Evolutionary conservation across 1,140 invertebrate species (phyloP).

Genomic region (Leptinotarsa texana): DNA sequence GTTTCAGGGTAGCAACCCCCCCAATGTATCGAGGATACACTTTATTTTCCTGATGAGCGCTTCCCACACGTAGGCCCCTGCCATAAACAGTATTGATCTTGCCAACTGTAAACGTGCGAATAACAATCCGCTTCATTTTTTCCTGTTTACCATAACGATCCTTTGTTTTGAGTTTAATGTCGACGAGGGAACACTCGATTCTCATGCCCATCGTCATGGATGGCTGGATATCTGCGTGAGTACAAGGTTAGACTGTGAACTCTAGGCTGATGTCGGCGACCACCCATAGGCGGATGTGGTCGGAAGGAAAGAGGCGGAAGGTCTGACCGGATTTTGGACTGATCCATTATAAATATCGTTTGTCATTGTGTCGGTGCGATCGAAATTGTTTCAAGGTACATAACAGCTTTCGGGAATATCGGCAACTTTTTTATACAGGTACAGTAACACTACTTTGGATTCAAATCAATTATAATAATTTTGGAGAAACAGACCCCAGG

Average conservation of each 20-base stretch:
- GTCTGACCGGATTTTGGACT: background rate
- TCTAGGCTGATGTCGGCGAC: slow-evolving; percentile 3
- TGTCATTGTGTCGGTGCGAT: no score
- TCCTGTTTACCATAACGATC: slow-evolving; percentile 8
- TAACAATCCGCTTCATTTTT: slow-evolving; percentile 4
- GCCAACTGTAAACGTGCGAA: background rate
- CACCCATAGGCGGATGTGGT: slow-evolving; percentile 4
- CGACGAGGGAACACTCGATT: slow-evolving; percentile 3
- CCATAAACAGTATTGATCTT: slow-evolving; percentile 2
- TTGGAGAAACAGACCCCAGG: no score
- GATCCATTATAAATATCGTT: no score
- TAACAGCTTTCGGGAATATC: no score
- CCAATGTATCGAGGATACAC: no score
- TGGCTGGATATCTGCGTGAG: slow-evolving; percentile 4
- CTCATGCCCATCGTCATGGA: slow-evolving; percentile 5
- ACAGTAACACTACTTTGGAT: no score
- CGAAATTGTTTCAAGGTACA: no score
- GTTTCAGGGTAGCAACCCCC: no score
- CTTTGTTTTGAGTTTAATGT: slow-evolving; percentile 3
- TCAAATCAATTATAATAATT: no score
- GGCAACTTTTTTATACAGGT: no score
- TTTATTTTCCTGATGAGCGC: no score
- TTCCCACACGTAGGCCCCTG: background rate
- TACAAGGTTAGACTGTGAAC: slow-evolving; percentile 5
- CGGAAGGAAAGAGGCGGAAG: background rate